A percentile compares a stretch with the other conserved stretches of the same genome.
These are phyloP conservation scores for Podarcis raffonei DNA, from an alignment of 2,113 vertebrate genomes.

Conservation along the genomic window DNA sequence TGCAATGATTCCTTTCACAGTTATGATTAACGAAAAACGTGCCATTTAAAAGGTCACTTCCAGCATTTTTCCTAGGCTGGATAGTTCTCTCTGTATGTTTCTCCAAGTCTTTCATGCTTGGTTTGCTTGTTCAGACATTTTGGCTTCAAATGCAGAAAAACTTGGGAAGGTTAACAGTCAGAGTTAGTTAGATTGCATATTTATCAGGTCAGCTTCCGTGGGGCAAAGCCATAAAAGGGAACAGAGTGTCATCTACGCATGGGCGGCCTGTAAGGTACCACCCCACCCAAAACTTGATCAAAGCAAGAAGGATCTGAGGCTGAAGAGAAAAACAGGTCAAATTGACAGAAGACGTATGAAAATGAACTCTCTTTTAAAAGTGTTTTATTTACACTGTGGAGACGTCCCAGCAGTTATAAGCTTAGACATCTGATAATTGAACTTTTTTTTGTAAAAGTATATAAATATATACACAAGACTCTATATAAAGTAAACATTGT, in stretches of 20 bases:
- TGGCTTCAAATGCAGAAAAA: not conserved
- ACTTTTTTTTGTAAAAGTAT: constrained; percentile 74
- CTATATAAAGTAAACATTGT: constrained; percentile 76
- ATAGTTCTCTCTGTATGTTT: not conserved
- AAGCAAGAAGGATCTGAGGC: not conserved
- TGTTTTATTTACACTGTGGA: constrained; percentile 82
- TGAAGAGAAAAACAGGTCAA: not conserved
- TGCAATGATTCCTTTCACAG: not conserved
- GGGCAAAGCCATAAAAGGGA: not conserved
- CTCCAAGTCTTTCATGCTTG: not conserved
- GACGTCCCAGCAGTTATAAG: constrained; percentile 67
- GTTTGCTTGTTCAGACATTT: not conserved
- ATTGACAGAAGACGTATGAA: constrained; percentile 7
- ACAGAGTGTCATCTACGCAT: not conserved
- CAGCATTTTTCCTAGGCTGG: not conserved
- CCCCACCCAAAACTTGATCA: not conserved
- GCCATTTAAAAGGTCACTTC: not conserved
- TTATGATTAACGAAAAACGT: not conserved
- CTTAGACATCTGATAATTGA: constrained; percentile 67
- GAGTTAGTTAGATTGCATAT: not conserved
- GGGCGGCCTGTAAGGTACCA: not conserved
- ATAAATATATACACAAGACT: constrained; percentile 81
- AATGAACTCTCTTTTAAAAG: constrained; percentile 43
- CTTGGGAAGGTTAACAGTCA: not conserved
- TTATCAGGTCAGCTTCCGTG: not conserved